These are phyloP conservation scores for Leucoptera coffeella DNA, from an alignment of 2,888 invertebrate genomes.

Conservation along the genomic window DNA sequence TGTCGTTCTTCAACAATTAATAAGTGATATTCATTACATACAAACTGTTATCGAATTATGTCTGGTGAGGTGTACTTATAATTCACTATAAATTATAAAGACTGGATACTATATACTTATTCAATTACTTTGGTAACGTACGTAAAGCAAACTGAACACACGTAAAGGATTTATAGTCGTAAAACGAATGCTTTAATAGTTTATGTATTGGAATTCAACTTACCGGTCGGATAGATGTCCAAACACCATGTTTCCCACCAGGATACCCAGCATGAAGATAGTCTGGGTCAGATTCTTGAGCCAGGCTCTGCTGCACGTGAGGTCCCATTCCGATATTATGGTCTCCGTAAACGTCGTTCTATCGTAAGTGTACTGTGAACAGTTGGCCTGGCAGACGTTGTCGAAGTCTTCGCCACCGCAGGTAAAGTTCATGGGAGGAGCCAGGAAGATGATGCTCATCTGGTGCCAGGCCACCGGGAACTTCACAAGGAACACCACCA, in stretches of 20 bases:
- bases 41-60: too few species aligned
- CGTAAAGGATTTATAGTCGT: too few species aligned
- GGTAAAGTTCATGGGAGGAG: constrained; percentile 57
- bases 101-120: too few species aligned
- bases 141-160: too few species aligned
- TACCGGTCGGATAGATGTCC: constrained; percentile 73
- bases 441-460: constrained; percentile 70
- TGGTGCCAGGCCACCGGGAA: constrained; percentile 80
- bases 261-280: constrained; percentile 70
- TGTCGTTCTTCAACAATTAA: too few species aligned
- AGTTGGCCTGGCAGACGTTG: constrained; percentile 44
- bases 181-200: too few species aligned
- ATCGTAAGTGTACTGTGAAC: constrained; percentile 55
- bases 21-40: too few species aligned
- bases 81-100: too few species aligned
- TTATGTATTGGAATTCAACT: constrained; percentile 9
- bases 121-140: too few species aligned
- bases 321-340: constrained; percentile 68
- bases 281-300: constrained; percentile 71
- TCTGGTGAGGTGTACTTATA: too few species aligned
- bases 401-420: constrained; percentile 37
- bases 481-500: constrained; percentile 64
- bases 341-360: constrained; percentile 63
- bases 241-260: constrained; percentile 68
- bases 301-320: constrained; percentile 62